A percentile compares a stretch with the other conserved stretches of the same genome.
These are phyloP conservation scores for Pelobates cultripes DNA, from an alignment of 2,797 vertebrate species.

Conservation along the genomic window DNA sequence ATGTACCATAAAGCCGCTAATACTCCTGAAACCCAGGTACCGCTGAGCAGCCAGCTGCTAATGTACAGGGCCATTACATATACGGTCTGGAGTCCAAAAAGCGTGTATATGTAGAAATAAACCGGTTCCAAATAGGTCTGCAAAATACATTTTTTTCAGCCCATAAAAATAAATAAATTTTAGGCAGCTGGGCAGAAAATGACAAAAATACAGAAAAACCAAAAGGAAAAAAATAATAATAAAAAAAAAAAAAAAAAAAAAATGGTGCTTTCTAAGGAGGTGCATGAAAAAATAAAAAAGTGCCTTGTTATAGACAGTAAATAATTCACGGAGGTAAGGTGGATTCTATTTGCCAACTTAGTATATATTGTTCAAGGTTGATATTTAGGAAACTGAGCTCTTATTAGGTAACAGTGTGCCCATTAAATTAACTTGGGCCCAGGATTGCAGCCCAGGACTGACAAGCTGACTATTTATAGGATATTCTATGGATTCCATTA, in stretches of 20 bases:
- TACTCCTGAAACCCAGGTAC: slow-evolving; percentile 89
- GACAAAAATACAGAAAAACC: background rate
- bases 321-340: no score
- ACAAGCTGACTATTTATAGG: background rate
- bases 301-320: no score
- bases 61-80: slow-evolving; percentile 90
- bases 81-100: slow-evolving; percentile 92
- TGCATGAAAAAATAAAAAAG: no score
- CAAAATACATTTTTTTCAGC: slow-evolving; percentile 51
- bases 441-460: background rate
- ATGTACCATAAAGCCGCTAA: slow-evolving; percentile 92
- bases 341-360: no score
- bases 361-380: no score
- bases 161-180: background rate
- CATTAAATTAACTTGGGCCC: background rate
- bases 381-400: no score
- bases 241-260: no score
- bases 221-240: background rate
- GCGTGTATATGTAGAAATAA: slow-evolving; percentile 98
- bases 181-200: background rate
- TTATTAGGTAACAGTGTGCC: no score
- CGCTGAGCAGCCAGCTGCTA: slow-evolving; percentile 94
- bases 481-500: background rate
- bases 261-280: no score
- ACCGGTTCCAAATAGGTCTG: slow-evolving; percentile 92